Percentiles rank a stretch among this genome's conserved stretches.
Evolutionary conservation across 1,140 invertebrate species (phyloP).

Genomic region (Solenopsis invicta): DNA sequence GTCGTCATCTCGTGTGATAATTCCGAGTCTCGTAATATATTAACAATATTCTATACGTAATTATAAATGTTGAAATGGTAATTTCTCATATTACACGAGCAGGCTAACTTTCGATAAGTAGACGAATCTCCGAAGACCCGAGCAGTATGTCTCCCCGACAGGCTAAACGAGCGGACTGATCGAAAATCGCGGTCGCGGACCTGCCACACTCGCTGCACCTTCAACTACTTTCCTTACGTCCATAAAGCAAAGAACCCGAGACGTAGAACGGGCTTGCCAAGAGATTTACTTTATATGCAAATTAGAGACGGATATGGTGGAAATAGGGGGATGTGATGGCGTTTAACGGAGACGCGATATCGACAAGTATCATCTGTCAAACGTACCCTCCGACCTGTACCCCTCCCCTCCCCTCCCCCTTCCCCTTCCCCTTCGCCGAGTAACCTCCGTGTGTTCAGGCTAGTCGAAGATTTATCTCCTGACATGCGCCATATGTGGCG

Average conservation of each 20-base stretch:
- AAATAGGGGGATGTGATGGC: conserved; percentile 74
- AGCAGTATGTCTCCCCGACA: conserved; percentile 69
- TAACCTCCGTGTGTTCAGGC: conserved; percentile 48
- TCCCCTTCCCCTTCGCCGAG: conserved; percentile 1
- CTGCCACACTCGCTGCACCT: conserved; percentile 71
- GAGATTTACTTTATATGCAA: conserved; percentile 79
- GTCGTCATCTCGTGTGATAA: not conserved
- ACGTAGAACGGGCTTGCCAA: conserved; percentile 63
- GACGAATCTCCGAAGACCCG: conserved; percentile 4
- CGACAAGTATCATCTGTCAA: conserved; percentile 81
- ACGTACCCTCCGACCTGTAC: conserved; percentile 71
- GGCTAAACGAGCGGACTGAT: conserved; percentile 67
- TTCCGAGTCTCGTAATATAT: not conserved
- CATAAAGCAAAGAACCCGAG: conserved; percentile 64
- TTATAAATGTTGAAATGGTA: not conserved
- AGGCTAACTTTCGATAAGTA: not conserved
- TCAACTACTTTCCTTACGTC: conserved; percentile 74
- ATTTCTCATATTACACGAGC: not conserved
- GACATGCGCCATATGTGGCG: conserved; percentile 53
- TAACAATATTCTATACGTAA: not conserved
- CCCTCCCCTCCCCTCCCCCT: conserved; percentile 10
- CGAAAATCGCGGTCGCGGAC: conserved; percentile 71
- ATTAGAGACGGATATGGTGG: conserved; percentile 76
- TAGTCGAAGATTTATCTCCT: conserved; percentile 60
- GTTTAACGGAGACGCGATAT: conserved; percentile 80